Evolutionary conservation across 2,113 vertebrate genomes (phyloP).

Genomic region (Bagarius yarrelli): DNA sequence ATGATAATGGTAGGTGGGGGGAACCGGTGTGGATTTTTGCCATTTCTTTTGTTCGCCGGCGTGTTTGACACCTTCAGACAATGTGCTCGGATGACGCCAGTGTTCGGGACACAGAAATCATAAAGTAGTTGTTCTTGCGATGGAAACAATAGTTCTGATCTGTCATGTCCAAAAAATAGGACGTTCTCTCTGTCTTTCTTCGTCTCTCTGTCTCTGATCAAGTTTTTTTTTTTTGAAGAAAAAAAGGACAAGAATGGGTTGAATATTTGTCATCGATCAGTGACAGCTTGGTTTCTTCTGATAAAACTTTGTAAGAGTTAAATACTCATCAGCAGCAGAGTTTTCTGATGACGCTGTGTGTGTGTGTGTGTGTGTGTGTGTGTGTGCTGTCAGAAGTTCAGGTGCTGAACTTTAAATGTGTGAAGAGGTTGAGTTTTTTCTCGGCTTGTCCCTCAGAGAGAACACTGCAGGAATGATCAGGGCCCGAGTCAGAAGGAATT

Average conservation of each 20-base stretch:
- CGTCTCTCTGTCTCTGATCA: not conserved
- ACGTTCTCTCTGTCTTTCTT: not conserved
- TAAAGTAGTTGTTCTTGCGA: slow-evolving; percentile 55
- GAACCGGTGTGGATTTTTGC: slow-evolving; percentile 66
- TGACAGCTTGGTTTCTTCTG: not conserved
- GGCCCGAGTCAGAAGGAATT: not conserved
- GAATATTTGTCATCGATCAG: not conserved
- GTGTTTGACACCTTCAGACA: slow-evolving; percentile 76
- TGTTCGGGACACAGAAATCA: slow-evolving; percentile 66
- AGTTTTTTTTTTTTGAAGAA: not conserved
- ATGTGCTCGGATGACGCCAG: slow-evolving; percentile 52
- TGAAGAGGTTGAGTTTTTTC: not conserved
- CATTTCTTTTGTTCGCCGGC: slow-evolving; percentile 72
- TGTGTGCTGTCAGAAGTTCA: not conserved
- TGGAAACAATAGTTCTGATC: slow-evolving; percentile 52
- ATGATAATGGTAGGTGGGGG: slow-evolving; percentile 56
- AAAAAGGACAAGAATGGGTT: slow-evolving; percentile 17
- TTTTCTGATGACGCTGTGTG: not conserved
- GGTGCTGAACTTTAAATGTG: not conserved
- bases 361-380: slow-evolving; percentile 23
- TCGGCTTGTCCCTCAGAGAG: not conserved
- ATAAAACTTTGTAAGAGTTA: slow-evolving; percentile 14
- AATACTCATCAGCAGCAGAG: not conserved
- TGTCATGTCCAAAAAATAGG: slow-evolving; percentile 38
- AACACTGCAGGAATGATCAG: slow-evolving; percentile 9